Evolutionary conservation across 1,140 invertebrate species (phyloP).

Genomic region (Drosophila pachea): DNA sequence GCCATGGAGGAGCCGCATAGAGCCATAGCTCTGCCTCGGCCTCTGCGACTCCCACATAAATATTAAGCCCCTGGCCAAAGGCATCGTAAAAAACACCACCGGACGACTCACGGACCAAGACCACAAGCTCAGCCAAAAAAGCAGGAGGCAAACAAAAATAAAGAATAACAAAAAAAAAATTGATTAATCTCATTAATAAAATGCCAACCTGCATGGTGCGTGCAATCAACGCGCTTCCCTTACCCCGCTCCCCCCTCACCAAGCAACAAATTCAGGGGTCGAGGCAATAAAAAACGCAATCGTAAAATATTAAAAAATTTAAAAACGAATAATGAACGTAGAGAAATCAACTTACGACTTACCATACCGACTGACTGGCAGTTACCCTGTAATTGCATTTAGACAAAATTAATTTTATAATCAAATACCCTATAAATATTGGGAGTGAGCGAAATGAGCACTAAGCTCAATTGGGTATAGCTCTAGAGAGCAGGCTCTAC

Average conservation of each 20-base stretch:
- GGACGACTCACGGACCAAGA: conserved; percentile 33
- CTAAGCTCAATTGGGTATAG: background rate
- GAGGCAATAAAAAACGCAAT: conserved; percentile 72
- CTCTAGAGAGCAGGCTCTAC: background rate
- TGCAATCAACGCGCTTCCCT: conserved; percentile 57
- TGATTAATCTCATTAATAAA: conserved; percentile 77
- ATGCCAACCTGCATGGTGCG: conserved; percentile 72
- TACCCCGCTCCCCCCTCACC: background rate
- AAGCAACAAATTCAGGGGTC: conserved; percentile 19
- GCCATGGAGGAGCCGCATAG: background rate
- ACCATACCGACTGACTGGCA: background rate
- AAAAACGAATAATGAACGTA: conserved; percentile 15
- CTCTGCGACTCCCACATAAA: conserved; percentile 67
- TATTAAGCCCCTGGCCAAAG: conserved; percentile 62
- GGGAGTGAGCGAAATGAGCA: too few species aligned
- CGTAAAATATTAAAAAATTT: conserved; percentile 64
- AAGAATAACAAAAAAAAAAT: conserved; percentile 59
- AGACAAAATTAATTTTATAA: too few species aligned
- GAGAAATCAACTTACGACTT: too few species aligned
- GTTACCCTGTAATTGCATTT: conserved; percentile 16
- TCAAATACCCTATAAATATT: too few species aligned
- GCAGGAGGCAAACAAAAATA: conserved; percentile 8
- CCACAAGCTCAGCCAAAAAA: conserved; percentile 28
- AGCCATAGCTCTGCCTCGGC: conserved; percentile 5
- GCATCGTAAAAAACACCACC: conserved; percentile 69